A percentile compares a stretch with the other conserved stretches of the same genome.
Conservation (phyloP, 2,797 vertebrate species). For the Falco naumanni region DNA sequence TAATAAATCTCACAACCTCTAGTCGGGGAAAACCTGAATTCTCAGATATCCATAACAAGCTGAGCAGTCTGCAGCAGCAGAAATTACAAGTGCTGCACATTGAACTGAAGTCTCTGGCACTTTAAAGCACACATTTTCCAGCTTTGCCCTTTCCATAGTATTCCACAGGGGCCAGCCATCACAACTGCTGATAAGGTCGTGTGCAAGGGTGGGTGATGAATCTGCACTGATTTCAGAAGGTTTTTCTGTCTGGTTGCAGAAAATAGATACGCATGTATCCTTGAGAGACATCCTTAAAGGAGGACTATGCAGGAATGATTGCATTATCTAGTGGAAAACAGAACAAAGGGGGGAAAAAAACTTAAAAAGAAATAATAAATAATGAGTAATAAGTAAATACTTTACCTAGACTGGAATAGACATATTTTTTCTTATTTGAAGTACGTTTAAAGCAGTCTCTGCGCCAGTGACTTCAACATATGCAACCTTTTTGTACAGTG, state of each 20-base stretch:
- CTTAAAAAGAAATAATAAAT: background rate
- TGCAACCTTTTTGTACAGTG: background rate
- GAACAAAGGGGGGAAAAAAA: background rate
- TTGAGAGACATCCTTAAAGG: background rate
- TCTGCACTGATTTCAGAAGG: conserved; percentile 37
- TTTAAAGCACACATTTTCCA: conserved; percentile 47
- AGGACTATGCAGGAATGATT: background rate
- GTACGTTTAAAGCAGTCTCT: background rate
- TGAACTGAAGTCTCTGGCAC: conserved; percentile 12
- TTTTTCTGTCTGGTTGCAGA: conserved; percentile 22
- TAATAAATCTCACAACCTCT: background rate
- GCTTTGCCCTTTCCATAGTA: conserved; percentile 61
- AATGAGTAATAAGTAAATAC: background rate
- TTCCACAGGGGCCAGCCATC: conserved; percentile 37
- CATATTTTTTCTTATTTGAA: background rate
- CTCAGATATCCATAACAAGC: background rate
- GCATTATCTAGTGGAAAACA: background rate
- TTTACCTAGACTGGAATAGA: background rate
- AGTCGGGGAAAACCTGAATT: background rate
- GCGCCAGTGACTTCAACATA: background rate
- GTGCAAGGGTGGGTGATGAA: conserved; percentile 53
- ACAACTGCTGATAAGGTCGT: conserved; percentile 67
- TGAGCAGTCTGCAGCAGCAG: background rate
- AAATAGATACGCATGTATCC: conserved; percentile 3
- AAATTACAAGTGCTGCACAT: conserved; percentile 2